A percentile compares a stretch with the other conserved stretches of the same genome.
Evolutionary conservation across 2,113 vertebrate species (phyloP).

Genomic region (Himantopus leucocephalus): DNA sequence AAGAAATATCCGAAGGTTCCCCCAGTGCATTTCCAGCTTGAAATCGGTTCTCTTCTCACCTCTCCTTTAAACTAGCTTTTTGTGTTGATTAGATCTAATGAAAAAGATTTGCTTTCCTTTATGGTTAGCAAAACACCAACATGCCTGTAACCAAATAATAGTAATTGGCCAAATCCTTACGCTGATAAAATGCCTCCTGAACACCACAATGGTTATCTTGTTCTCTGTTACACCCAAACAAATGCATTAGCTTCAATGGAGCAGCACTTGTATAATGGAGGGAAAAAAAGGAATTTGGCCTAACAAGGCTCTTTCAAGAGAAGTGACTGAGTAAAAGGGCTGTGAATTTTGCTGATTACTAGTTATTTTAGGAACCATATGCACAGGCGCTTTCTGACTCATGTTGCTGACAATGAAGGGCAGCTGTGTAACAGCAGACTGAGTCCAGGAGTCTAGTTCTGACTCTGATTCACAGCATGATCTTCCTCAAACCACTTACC

Average conservation of each 20-base stretch:
- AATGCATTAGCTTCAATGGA: slow-evolving; percentile 3
- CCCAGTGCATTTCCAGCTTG: not conserved
- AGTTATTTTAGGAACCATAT: slow-evolving; percentile 64
- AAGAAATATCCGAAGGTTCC: not conserved
- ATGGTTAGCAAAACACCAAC: not conserved
- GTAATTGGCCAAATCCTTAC: not conserved
- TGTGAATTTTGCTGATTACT: slow-evolving; percentile 55
- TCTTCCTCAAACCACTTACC: not conserved
- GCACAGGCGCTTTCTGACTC: slow-evolving; percentile 41
- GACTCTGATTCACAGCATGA: not conserved
- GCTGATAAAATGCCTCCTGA: not conserved
- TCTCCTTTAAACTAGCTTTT: not conserved
- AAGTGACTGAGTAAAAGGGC: slow-evolving; percentile 40
- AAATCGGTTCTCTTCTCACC: not conserved
- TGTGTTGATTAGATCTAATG: not conserved
- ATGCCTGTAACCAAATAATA: slow-evolving; percentile 5
- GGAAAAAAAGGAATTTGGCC: not conserved
- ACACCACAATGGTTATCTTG: not conserved
- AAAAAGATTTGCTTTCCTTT: not conserved
- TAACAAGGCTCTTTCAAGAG: slow-evolving; percentile 15
- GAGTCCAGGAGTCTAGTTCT: not conserved
- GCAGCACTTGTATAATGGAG: not conserved
- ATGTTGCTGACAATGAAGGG: slow-evolving; percentile 47
- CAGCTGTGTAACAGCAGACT: slow-evolving; percentile 41
- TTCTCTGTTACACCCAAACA: not conserved